phyloP scores from a whole-genome alignment of 2,797 vertebrate species.

The Hoplostethus atlanticus region DNA sequence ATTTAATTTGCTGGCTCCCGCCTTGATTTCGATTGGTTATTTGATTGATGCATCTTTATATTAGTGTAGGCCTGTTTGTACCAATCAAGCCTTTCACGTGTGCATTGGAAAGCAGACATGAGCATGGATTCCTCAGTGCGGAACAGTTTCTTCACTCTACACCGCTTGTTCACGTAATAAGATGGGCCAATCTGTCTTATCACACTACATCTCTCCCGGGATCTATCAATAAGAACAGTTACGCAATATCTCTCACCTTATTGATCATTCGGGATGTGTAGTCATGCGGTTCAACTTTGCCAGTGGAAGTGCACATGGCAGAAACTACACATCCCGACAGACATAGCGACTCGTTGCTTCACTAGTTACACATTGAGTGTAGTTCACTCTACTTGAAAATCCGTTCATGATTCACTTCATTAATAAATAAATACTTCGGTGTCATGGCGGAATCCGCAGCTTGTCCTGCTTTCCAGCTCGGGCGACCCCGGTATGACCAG shows the following conservation, averaged over 20 bases:
- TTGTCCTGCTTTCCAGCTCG: conserved; percentile 90
- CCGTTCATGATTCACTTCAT: conserved; percentile 74
- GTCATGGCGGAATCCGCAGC: conserved; percentile 86
- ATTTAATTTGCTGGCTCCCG: too few relatives aligned
- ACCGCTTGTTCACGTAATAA: conserved; percentile 21
- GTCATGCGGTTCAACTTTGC: conserved; percentile 68
- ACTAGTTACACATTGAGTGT: conserved; percentile 70
- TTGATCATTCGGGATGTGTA: conserved; percentile 76
- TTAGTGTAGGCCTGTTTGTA: too few relatives aligned
- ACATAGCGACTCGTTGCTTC: conserved; percentile 65
- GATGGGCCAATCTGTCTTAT: conserved; percentile 21
- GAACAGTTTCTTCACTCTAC: conserved; percentile 8
- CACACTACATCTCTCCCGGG: conserved; percentile 36
- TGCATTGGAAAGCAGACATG: neutral
- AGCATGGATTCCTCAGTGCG: neutral
- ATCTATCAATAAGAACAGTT: conserved; percentile 67
- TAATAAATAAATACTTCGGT: conserved; percentile 76
- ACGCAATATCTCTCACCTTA: conserved; percentile 62
- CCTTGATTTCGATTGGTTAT: neutral
- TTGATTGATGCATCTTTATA: too few relatives aligned
- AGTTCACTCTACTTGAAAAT: conserved; percentile 75
- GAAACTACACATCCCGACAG: conserved; percentile 80
- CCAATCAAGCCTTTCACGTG: neutral
- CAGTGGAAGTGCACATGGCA: conserved; percentile 5
- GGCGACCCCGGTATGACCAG: conserved; percentile 92